Evolutionary conservation across 2,888 invertebrate species (phyloP).

Genomic region (Microctonus brassicae): DNA sequence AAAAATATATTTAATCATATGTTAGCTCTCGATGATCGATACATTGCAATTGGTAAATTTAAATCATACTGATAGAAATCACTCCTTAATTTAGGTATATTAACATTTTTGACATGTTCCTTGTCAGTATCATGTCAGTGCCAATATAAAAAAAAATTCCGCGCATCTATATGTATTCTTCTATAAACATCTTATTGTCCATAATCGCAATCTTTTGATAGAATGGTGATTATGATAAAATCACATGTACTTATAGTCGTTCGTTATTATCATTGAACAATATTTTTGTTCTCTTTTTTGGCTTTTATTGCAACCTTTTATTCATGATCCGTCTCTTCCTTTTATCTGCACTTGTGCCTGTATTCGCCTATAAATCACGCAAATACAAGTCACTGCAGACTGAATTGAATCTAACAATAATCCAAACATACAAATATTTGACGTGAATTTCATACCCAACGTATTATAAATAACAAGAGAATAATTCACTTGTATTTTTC

Average conservation of each 20-base stretch:
- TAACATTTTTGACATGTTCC: background rate
- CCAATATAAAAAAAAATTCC: background rate
- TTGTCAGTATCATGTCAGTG: background rate
- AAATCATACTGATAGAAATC: background rate
- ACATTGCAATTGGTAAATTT: background rate
- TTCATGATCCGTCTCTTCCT: slow-evolving; percentile 26
- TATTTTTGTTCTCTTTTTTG: slow-evolving; percentile 3
- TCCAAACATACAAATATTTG: slow-evolving; percentile 19
- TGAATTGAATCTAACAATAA: slow-evolving; percentile 7
- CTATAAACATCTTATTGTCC: background rate
- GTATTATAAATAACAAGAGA: slow-evolving; percentile 54
- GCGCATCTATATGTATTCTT: background rate
- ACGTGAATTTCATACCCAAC: slow-evolving; percentile 45
- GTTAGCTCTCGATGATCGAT: slow-evolving; percentile 7
- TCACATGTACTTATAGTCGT: slow-evolving; percentile 34
- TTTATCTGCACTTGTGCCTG: slow-evolving; percentile 8
- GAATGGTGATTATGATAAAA: background rate
- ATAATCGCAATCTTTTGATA: background rate
- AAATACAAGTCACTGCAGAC: background rate
- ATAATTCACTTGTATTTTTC: slow-evolving; percentile 63
- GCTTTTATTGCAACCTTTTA: background rate
- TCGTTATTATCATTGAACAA: slow-evolving; percentile 13
- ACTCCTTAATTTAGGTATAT: background rate
- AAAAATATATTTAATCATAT: slow-evolving; percentile 36
- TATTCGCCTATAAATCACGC: background rate